These are phyloP conservation scores for Phrynocephalus forsythii DNA, from an alignment of 2,797 vertebrate genomes.

Conservation along the genomic window DNA sequence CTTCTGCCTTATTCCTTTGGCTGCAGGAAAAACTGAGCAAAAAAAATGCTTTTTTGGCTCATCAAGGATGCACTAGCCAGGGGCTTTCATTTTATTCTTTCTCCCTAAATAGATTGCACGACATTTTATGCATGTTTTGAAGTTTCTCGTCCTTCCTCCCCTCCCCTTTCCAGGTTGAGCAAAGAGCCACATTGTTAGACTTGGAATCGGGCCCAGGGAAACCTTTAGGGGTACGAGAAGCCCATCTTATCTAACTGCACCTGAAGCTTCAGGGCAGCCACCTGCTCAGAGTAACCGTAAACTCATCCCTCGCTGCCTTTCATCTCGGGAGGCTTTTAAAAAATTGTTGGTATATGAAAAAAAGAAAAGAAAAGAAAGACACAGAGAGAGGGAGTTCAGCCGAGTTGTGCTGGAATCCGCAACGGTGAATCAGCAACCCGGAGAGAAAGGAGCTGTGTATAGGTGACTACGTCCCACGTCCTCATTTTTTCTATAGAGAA, in stretches of 20 bases:
- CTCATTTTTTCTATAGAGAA: neutral
- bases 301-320: slow-evolving; percentile 20
- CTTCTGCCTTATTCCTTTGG: neutral
- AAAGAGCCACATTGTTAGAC: neutral
- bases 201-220: slow-evolving; percentile 32
- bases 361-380: too few species aligned
- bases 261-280: slow-evolving; percentile 32
- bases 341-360: too few species aligned
- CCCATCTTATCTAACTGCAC: slow-evolving; percentile 17
- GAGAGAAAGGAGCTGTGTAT: slow-evolving; percentile 14
- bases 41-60: neutral
- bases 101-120: neutral
- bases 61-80: neutral
- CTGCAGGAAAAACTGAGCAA: neutral
- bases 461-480: neutral
- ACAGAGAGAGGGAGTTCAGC: too few species aligned
- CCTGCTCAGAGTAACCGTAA: slow-evolving; percentile 22
- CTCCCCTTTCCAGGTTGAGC: neutral
- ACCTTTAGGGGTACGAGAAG: neutral
- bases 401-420: neutral
- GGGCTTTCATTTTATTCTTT: neutral
- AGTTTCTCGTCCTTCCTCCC: neutral
- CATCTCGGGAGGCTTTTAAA: slow-evolving; percentile 5
- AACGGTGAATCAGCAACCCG: neutral
- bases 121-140: neutral